Percentiles rank a stretch among this genome's conserved stretches.
phyloP scores from a whole-genome alignment of 2,113 vertebrate species.

The Urocynchramus pylzowi region DNA sequence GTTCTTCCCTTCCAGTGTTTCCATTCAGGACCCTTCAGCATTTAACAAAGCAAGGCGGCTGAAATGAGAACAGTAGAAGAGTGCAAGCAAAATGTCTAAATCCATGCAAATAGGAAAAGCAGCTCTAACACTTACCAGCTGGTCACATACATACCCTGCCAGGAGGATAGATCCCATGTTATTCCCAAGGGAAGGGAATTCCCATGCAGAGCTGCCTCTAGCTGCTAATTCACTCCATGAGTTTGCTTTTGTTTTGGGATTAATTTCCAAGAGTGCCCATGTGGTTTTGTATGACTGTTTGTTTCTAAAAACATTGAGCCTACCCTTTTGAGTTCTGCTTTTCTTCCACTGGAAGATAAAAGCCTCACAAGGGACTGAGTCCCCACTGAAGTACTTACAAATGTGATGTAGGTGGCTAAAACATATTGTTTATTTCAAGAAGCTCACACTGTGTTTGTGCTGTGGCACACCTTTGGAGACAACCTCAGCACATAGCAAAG shows the following conservation, averaged over 20 bases:
- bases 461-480: neutral
- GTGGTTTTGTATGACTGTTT: neutral
- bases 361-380: neutral
- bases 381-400: neutral
- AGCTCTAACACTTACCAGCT: neutral
- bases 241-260: slow-evolving; percentile 7
- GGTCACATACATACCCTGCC: neutral
- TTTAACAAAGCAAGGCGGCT: neutral
- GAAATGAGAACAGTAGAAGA: neutral
- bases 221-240: neutral
- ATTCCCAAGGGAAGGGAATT: neutral
- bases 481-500: neutral
- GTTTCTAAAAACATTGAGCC: neutral
- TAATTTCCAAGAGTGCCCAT: neutral
- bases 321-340: neutral
- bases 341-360: neutral
- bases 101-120: neutral
- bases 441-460: neutral
- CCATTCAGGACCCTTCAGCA: neutral
- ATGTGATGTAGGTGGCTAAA: neutral
- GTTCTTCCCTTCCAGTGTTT: neutral
- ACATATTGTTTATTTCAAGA: neutral
- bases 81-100: neutral
- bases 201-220: neutral
- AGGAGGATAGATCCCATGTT: neutral